Conservation (phyloP, 2,888 invertebrate species). For the Chouioia cunea region DNA sequence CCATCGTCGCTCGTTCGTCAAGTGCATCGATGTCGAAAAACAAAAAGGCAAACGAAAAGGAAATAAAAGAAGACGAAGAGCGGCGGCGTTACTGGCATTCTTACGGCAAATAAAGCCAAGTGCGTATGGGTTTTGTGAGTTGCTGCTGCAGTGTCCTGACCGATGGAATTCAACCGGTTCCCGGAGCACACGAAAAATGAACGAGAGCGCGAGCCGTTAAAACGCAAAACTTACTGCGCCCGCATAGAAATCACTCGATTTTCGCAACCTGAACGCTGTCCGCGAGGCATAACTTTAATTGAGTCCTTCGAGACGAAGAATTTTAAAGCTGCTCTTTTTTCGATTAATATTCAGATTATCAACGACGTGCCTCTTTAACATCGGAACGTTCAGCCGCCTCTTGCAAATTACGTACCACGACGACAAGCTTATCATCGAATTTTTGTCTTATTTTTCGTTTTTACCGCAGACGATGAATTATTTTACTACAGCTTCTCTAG, state of each 20-base stretch:
- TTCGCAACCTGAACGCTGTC: background rate
- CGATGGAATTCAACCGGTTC: conserved; percentile 46
- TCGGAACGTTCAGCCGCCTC: background rate
- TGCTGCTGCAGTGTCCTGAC: conserved; percentile 26
- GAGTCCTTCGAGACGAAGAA: too few species aligned
- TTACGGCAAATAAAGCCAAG: background rate
- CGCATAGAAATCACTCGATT: conserved; percentile 45
- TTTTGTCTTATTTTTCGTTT: too few species aligned
- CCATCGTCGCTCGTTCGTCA: too few species aligned
- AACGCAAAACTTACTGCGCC: conserved; percentile 28
- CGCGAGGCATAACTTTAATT: background rate
- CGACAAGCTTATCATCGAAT: too few species aligned
- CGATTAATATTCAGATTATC: too few species aligned
- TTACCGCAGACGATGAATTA: too few species aligned
- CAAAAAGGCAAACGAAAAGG: background rate
- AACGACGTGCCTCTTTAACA: background rate
- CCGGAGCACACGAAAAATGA: conserved; percentile 39
- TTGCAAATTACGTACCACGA: too few species aligned
- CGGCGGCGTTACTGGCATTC: background rate
- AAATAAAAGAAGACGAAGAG: background rate
- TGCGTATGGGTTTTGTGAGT: too few species aligned
- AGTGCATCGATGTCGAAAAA: too few species aligned
- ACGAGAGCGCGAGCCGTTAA: conserved; percentile 37
- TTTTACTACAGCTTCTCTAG: too few species aligned
- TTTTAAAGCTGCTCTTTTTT: too few species aligned